Base-by-base conservation (phyloP, 2,797 vertebrate species). In the Hoplostethus mediterraneus region DNA sequence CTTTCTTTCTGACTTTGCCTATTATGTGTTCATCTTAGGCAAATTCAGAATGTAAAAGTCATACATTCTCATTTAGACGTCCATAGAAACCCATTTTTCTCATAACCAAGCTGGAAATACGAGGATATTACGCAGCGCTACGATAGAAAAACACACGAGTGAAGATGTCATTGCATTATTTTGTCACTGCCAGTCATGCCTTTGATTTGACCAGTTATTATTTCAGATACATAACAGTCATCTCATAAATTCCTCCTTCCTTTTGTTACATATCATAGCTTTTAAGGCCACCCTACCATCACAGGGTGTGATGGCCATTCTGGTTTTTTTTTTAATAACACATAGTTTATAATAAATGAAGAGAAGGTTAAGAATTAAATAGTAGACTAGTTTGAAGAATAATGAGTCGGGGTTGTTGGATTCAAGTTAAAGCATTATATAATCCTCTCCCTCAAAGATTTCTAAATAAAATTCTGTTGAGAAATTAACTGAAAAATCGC, bases 1-100 rank as follows among this genome's bases (percentile, higher is more conserved):
- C 55, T 21, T 81, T 89, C 83, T 79, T 94, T 95, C 94, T 95
- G 94, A 92, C 94, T 93, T 90, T 95, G 93, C 73, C 90, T 93
- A 94, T 90, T 89, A 81, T 94, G 89, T 83, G 75, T 82, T 65
- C 92, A 93, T 95, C 82, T 84, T 94, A 93, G 84, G 88, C 92
- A 94, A 94, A 95, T 93, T 93, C 94, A 94, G 93, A 95, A 94
- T 89, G 73, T 71, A 54, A 73, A 74, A 87, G 79, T 79, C 81
- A 85, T 33, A 69, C 81, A 81, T 87, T 84, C 44, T 77, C 92
- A 92, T 92, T 80, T 86, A 85, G 87, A 59, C 77, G 69, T 89
- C 51, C 53, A 28, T 52, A 80, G 56, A 72, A 79, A 73, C 59
- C 83, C 86, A 87, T 89, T 67, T 45, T 80, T 77, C 33, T 81